A percentile compares a stretch with the other conserved stretches of the same genome.
These are phyloP conservation scores for Rhadina sibilatrix DNA, from an alignment of 2,113 vertebrate species.

Conservation along the genomic window DNA sequence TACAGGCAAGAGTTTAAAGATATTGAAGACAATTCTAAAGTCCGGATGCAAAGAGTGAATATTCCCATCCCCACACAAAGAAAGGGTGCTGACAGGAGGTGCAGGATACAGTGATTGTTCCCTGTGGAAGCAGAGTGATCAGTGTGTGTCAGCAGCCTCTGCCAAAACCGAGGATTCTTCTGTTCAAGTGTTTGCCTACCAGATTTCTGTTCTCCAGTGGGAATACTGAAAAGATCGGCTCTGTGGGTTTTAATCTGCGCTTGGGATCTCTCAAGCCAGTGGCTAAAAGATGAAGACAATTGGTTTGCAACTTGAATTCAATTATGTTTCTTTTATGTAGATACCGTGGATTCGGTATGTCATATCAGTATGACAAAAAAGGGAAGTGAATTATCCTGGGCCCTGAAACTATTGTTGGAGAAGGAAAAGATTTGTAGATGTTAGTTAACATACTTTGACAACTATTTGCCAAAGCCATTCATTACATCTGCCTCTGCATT, in stretches of 20 bases:
- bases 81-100: neutral
- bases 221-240: neutral
- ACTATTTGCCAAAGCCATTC: conserved; percentile 56
- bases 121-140: neutral
- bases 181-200: neutral
- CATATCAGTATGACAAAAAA: neutral
- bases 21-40: neutral
- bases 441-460: conserved; percentile 38
- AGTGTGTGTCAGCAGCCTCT: neutral
- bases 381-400: conserved; percentile 5
- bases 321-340: neutral
- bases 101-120: neutral
- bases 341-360: neutral
- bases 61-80: neutral
- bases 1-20: neutral
- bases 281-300: neutral
- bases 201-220: neutral
- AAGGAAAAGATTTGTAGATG: conserved; percentile 52
- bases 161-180: neutral
- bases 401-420: conserved; percentile 13
- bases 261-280: neutral
- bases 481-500: conserved; percentile 38
- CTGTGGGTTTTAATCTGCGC: neutral
- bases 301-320: conserved; percentile 3
- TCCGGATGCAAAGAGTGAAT: neutral